A percentile compares a stretch with the other conserved stretches of the same genome.
Evolutionary conservation across 1,140 invertebrate species (phyloP).

Genomic region (Rhyzopertha dominica): DNA sequence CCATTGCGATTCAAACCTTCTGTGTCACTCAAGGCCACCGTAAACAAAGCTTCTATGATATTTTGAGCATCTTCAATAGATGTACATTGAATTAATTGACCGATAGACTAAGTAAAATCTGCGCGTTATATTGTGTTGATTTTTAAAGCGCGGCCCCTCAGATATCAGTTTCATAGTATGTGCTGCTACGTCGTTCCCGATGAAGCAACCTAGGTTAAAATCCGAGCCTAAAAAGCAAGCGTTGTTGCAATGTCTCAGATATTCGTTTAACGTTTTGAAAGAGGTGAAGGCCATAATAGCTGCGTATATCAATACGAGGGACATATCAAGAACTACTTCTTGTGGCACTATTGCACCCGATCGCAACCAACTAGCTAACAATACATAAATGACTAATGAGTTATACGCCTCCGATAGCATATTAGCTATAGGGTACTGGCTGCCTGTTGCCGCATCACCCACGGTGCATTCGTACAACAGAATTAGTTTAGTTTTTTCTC

Average conservation of each 20-base stretch:
- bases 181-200: no score
- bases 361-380: slow-evolving; percentile 9
- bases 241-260: not conserved
- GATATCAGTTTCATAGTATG: no score
- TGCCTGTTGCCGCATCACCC: not conserved
- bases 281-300: not conserved
- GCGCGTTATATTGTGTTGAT: no score
- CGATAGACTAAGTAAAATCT: no score
- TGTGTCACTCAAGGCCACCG: no score
- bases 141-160: no score
- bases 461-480: slow-evolving; percentile 8
- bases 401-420: slow-evolving; percentile 9
- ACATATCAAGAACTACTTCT: slow-evolving; percentile 11
- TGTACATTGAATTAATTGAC: slow-evolving; percentile 24
- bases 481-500: slow-evolving; percentile 7
- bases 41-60: slow-evolving; percentile 23
- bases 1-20: no score
- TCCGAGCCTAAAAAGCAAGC: not conserved
- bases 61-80: slow-evolving; percentile 14
- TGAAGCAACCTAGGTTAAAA: no score
- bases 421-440: slow-evolving; percentile 4
- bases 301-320: not conserved
- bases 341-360: slow-evolving; percentile 4
- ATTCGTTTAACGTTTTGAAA: not conserved
- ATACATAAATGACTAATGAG: slow-evolving; percentile 1